Evolutionary conservation across 2,113 vertebrate genomes (phyloP).

Genomic region (Felis catus): DNA sequence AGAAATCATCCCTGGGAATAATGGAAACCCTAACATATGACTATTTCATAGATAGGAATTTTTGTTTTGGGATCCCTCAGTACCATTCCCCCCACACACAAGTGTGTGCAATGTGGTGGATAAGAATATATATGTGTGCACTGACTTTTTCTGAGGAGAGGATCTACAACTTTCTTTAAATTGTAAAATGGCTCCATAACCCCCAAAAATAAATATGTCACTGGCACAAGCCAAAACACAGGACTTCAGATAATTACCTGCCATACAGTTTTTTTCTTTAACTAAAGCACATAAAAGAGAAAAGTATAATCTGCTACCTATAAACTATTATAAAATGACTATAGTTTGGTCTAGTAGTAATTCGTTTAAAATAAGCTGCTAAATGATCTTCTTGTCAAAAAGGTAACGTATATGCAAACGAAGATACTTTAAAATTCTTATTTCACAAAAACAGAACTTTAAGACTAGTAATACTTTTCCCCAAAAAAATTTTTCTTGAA

Average conservation of each 20-base stretch:
- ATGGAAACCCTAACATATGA: not conserved
- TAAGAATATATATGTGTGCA: not conserved
- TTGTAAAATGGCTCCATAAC: not conserved
- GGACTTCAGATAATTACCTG: not conserved
- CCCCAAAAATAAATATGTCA: not conserved
- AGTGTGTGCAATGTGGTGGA: not conserved
- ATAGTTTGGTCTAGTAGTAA: not conserved
- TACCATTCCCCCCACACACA: not conserved
- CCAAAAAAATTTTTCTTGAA: not conserved
- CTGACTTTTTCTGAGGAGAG: not conserved
- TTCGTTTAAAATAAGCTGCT: not conserved
- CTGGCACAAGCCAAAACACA: not conserved
- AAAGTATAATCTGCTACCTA: not conserved
- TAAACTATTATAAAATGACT: not conserved
- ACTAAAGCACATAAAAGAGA: not conserved
- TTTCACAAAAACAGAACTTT: conserved; percentile 28
- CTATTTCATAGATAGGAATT: not conserved
- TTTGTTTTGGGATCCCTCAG: not conserved
- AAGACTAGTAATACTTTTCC: not conserved
- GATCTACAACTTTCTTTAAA: not conserved
- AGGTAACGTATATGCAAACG: not conserved
- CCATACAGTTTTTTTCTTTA: not conserved
- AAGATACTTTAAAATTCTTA: conserved; percentile 26
- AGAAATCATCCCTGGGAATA: not conserved
- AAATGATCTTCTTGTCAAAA: conserved; percentile 26